Evolutionary conservation across 2,888 invertebrate species (phyloP), one percentile per base, ranked within the genome.

Genomic region (Sericinus montela): DNA sequence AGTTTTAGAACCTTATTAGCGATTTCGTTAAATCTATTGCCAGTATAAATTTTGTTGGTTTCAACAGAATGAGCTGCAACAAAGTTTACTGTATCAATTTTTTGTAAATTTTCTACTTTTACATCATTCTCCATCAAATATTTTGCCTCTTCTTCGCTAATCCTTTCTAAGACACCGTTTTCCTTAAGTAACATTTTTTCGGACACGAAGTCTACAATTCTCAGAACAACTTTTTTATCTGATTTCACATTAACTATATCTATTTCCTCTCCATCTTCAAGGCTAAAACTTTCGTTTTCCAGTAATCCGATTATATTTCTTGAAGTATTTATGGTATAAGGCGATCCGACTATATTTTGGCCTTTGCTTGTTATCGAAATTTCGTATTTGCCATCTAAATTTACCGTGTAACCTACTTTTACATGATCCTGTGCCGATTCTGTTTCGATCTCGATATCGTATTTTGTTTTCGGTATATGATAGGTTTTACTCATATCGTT

Each of bases 281-380:
- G 69, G 48, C 73, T 72, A 48, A 77, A 81, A 54, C 66, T 85
- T 42, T 86, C 82, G 56, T 63, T 74, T 69, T 85, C 81, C 48
- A 87, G 59, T 28, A 72, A 61, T 32, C 63, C 63, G 4, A 86
- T 53, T 30, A 86, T 81, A 52, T 85, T 79, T 46, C 76, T 66
- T 2, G 81, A 74, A 14, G 90, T 86, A 47, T 80, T 88, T 3
- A 91, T 78, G 45, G 69, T 69, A 60, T 88, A 92, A 1, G 92
- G 92, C 15, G 92, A 92, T n/a, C 92, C 92, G 28, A 87, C 84
- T 34, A 91, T 79, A 59, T 85, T 80, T 63, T 88, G 87, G 0
- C 91, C 91, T 65, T 90, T 83, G 46, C 88, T 90, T 11, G 90
- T 89, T 36, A 92, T 80, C 25, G 84, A 89, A 30, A 92, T 78